Evolutionary conservation across 1,140 invertebrate species (phyloP).

Genomic region (Euborellia annulipes): DNA sequence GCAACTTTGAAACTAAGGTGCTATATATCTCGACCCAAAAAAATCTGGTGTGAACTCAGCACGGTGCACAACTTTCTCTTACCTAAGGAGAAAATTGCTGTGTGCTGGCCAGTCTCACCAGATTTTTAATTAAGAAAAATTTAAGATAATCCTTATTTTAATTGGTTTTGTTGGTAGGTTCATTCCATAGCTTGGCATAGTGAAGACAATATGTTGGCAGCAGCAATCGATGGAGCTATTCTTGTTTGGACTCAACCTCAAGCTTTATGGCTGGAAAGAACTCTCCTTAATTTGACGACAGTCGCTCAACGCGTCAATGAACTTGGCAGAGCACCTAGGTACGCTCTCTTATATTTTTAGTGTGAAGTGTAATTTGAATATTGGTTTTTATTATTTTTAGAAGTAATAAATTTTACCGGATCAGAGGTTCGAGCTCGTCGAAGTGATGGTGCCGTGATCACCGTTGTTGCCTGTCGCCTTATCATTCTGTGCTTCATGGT

Average conservation of each 20-base stretch:
- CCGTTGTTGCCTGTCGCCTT: conserved; percentile 40
- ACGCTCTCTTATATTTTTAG: not conserved
- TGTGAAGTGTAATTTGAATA: conserved; percentile 25
- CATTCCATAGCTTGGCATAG: conserved; percentile 69
- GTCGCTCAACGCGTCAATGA: conserved; percentile 17
- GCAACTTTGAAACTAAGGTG: no score
- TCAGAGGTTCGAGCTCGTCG: conserved; percentile 58
- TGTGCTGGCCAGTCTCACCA: no score
- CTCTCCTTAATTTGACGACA: conserved; percentile 45
- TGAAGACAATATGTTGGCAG: conserved; percentile 66
- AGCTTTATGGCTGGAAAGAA: conserved; percentile 54
- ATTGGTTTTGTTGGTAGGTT: conserved; percentile 35
- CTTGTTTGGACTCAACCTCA: conserved; percentile 77
- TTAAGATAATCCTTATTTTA: no score
- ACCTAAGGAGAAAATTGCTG: no score
- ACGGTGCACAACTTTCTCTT: no score
- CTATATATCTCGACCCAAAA: no score
- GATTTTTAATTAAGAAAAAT: no score
- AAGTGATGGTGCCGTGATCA: conserved; percentile 49
- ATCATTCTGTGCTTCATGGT: conserved; percentile 44
- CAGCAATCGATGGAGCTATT: conserved; percentile 63
- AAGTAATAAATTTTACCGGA: conserved; percentile 58
- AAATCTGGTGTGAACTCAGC: no score
- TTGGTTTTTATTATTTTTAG: conserved; percentile 63
- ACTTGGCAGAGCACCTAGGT: no score